Evolutionary conservation across 2,797 vertebrate genomes (phyloP).

Genomic region (Scleropages formosus): DNA sequence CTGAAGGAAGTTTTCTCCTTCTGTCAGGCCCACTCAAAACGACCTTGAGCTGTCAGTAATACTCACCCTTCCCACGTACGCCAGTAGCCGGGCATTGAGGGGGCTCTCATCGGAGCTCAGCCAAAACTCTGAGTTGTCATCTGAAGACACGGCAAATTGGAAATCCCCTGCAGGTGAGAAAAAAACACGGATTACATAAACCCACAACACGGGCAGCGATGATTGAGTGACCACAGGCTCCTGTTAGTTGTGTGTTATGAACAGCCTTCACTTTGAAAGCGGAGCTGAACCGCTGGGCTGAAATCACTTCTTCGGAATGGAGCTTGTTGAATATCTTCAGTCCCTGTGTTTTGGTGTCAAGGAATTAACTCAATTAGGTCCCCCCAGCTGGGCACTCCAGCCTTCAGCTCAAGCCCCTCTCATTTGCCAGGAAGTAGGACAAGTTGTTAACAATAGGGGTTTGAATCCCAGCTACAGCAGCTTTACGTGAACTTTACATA

Average conservation of each 20-base stretch:
- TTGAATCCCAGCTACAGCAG: neutral
- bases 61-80: slow-evolving; percentile 76
- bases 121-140: slow-evolving; percentile 87
- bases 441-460: neutral
- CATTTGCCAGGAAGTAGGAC: neutral
- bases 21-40: too few relatives aligned
- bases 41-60: neutral
- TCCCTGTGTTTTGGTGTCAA: too few relatives aligned
- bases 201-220: slow-evolving; percentile 10
- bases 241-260: neutral
- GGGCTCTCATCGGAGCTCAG: slow-evolving; percentile 75
- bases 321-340: too few relatives aligned
- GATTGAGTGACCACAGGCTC: neutral
- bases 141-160: slow-evolving; percentile 83
- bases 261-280: neutral
- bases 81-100: slow-evolving; percentile 67
- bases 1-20: too few relatives aligned
- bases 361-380: too few relatives aligned
- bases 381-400: neutral
- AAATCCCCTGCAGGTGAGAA: slow-evolving; percentile 71
- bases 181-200: neutral
- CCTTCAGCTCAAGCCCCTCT: neutral
- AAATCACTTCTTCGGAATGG: too few relatives aligned
- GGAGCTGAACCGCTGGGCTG: neutral
- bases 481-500: neutral